A percentile compares a stretch with the other conserved stretches of the same genome.
Evolutionary conservation across 1,140 invertebrate genomes (phyloP).

Genomic region (Cydia fagiglandana): DNA sequence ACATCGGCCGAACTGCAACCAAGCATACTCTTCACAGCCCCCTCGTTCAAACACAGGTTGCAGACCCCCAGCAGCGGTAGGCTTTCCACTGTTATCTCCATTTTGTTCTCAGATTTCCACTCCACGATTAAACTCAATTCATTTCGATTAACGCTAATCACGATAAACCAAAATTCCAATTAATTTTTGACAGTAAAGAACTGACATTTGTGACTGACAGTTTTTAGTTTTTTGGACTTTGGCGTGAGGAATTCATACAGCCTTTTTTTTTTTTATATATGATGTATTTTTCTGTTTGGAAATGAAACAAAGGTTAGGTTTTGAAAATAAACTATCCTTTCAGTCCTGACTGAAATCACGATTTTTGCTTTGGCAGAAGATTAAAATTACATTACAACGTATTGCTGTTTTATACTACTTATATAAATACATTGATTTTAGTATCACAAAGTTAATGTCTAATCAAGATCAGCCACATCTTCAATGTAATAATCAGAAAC

Average conservation of each 20-base stretch:
- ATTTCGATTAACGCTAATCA: neutral
- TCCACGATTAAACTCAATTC: neutral
- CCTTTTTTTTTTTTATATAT: neutral
- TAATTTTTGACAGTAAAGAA: slow-evolving; percentile 17
- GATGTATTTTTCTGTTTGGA: slow-evolving; percentile 12
- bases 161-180: slow-evolving; percentile 22
- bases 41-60: slow-evolving; percentile 65
- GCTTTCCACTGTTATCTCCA: slow-evolving; percentile 63
- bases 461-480: neutral
- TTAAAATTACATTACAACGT: neutral
- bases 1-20: slow-evolving; percentile 46
- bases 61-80: slow-evolving; percentile 64
- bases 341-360: too few relatives aligned
- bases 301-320: neutral
- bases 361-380: too few relatives aligned
- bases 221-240: slow-evolving; percentile 14
- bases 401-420: neutral
- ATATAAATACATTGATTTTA: neutral
- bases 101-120: slow-evolving; percentile 42
- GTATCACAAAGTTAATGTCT: neutral
- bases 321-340: too few relatives aligned
- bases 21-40: slow-evolving; percentile 68
- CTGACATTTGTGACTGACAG: neutral
- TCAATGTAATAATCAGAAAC: too few relatives aligned
- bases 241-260: slow-evolving; percentile 16